Evolutionary conservation across 2,797 vertebrate species (phyloP), one percentile per base, ranked within the genome.

Genomic region (Cuculus canorus): DNA sequence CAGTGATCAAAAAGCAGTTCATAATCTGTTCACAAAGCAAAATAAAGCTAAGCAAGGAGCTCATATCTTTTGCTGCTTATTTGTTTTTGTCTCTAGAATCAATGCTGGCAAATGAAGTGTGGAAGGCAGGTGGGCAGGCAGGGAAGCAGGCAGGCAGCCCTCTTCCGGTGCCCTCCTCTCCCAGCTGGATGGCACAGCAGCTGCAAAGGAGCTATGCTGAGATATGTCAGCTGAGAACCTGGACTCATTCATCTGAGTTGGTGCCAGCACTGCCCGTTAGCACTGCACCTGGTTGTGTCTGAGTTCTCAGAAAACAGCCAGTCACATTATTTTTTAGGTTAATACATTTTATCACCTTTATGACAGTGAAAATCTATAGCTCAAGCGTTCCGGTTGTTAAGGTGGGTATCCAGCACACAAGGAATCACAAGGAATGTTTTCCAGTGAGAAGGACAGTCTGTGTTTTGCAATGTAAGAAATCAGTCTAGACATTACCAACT

Each of bases 261-360:
- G 35, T 7, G 73, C 48, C 85, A 81, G 88, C 1, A 0, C 65
- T 30, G 72, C 47, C 0, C 0, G 17, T 71, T 77, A 89, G 30
- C 48, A 90, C 43, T 0, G 1, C 86, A 94, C 93, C 86, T 92
- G 95, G 92, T 76, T 87, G 78, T 72, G 69, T 71, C 88, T 88
- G 85, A 95, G 91, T 33, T 89, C 95, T 96, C 94, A 95, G 88
- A 94, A 97, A 92, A 81, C 86, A 95, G 94, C 52, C 92, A 92
- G 94, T 90, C 92, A 69, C 87, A 21, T 45, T 93, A 97, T 94
- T 96, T 88, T 96, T 96, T 91, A 93, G 92, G 95, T 95, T 95
- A 95, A 95, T 93, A 90, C 65, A 93, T 97, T 98, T 97, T 96
- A 96, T 97, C 96, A 96, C 92, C 90, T 91, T 94, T 73, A 73